Conservation (phyloP, 2,888 invertebrate genomes). For the Tetheella fluctuosa region DNA sequence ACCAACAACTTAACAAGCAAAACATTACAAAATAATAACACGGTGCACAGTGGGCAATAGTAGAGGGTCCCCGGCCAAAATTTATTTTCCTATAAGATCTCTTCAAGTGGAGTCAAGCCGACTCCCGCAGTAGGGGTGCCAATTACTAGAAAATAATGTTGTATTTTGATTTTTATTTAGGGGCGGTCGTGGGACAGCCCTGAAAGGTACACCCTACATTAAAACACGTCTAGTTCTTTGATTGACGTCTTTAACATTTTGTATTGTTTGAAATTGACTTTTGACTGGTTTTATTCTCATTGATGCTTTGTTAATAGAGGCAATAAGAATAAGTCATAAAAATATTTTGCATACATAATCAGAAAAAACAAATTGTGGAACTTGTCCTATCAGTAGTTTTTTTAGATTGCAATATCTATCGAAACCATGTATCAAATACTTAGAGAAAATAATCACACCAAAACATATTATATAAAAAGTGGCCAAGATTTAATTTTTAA, state of each 20-base stretch:
- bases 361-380: not conserved
- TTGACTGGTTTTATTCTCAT: conserved; percentile 53
- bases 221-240: conserved; percentile 74
- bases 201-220: conserved; percentile 80
- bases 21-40: conserved; percentile 73
- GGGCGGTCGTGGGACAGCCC: conserved; percentile 82
- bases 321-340: not conserved
- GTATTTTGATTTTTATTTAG: conserved; percentile 81
- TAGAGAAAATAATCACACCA: no score
- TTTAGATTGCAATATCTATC: no score
- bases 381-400: no score
- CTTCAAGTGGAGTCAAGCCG: conserved; percentile 77
- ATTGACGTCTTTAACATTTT: conserved; percentile 74
- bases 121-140: conserved; percentile 76
- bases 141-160: conserved; percentile 81
- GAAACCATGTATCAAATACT: no score
- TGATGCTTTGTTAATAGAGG: conserved; percentile 27
- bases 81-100: conserved; percentile 80
- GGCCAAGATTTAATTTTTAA: no score
- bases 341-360: not conserved
- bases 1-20: conserved; percentile 56
- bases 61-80: conserved; percentile 55
- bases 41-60: conserved; percentile 56
- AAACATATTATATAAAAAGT: no score
- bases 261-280: conserved; percentile 73